Conservation (phyloP, 2,888 invertebrate genomes). For the Drymonia ruficornis region DNA sequence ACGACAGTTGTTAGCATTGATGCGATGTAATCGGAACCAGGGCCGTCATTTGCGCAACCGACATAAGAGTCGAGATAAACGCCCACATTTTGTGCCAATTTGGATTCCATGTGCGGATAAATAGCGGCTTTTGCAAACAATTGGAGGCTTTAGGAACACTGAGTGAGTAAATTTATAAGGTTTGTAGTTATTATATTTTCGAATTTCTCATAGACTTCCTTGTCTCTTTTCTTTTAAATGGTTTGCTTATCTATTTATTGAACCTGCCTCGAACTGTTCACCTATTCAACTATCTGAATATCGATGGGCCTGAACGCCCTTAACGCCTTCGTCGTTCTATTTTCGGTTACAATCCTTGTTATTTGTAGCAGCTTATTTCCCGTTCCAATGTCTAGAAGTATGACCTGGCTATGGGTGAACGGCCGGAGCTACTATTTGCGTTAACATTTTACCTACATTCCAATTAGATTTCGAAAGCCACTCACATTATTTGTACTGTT, state of each 20-base stretch:
- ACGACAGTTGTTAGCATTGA: conserved; percentile 33
- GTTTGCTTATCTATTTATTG: too few species aligned
- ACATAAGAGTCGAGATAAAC: conserved; percentile 43
- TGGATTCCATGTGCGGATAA: conserved; percentile 19
- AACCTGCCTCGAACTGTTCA: too few species aligned
- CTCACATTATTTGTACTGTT: conserved; percentile 1
- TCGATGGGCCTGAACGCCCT: too few species aligned
- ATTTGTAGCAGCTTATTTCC: not conserved
- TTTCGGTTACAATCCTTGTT: not conserved
- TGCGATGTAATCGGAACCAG: conserved; percentile 35
- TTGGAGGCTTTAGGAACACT: conserved; percentile 25
- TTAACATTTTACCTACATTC: conserved; percentile 19
- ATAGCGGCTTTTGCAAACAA: not conserved
- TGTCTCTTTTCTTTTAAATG: too few species aligned
- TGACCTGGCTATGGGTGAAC: conserved; percentile 16
- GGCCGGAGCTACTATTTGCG: conserved; percentile 14
- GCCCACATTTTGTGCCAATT: conserved; percentile 41
- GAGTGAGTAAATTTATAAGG: too few species aligned
- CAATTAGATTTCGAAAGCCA: conserved; percentile 5
- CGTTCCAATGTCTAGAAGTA: conserved; percentile 8
- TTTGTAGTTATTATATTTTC: too few species aligned
- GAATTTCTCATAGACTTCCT: too few species aligned
- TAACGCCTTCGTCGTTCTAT: not conserved
- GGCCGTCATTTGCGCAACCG: conserved; percentile 51
- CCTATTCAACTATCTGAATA: too few species aligned